Percentiles rank a stretch among this genome's conserved stretches.
These are phyloP conservation scores for Pitta sordida DNA, from an alignment of 2,113 vertebrate species.

Conservation along the genomic window DNA sequence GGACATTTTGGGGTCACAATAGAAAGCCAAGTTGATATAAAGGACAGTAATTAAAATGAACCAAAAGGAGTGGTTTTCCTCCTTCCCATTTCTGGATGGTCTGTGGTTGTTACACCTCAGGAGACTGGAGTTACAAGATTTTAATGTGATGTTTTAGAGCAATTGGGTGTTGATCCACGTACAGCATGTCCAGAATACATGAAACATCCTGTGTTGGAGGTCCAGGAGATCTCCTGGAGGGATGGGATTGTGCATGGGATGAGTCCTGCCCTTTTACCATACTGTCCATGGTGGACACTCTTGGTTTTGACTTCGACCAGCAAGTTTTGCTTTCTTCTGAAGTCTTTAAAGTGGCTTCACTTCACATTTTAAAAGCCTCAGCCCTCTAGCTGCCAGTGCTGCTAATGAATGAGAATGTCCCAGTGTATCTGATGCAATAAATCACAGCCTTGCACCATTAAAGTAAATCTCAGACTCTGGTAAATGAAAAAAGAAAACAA, in stretches of 20 bases:
- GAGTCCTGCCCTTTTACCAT: background rate
- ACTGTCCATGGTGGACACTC: rapidly evolving
- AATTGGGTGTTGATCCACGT: background rate
- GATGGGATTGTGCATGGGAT: background rate
- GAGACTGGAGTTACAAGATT: background rate
- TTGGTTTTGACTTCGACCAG: background rate
- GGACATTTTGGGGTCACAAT: rapidly evolving
- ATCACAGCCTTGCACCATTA: background rate
- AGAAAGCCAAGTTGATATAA: background rate
- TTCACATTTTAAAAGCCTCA: background rate
- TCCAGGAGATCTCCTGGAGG: background rate
- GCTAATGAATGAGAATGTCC: background rate
- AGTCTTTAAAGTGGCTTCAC: background rate
- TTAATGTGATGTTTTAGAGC: background rate
- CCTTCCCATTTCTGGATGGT: background rate
- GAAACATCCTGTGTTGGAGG: background rate
- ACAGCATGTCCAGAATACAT: background rate
- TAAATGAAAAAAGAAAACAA: background rate
- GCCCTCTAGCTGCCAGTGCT: background rate
- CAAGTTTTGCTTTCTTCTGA: background rate
- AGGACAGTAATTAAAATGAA: background rate
- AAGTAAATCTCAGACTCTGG: background rate
- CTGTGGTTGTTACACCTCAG: background rate
- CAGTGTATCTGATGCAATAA: background rate
- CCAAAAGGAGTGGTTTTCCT: too few species aligned